A percentile compares a stretch with the other conserved stretches of the same genome.
These are phyloP conservation scores for Torymus auratus DNA, from an alignment of 2,888 invertebrate species.

Conservation along the genomic window DNA sequence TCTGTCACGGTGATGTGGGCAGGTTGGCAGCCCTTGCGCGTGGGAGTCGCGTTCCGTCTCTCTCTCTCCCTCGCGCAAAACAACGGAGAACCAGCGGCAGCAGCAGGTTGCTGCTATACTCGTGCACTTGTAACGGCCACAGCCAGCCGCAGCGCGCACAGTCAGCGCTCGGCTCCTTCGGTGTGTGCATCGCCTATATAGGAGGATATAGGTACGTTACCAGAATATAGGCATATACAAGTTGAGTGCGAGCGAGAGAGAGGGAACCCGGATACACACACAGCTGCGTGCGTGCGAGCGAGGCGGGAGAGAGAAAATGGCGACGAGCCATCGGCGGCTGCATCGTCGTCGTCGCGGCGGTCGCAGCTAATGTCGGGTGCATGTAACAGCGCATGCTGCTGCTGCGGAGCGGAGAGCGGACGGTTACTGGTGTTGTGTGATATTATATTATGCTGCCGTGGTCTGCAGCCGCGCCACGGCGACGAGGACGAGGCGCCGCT, in stretches of 20 bases:
- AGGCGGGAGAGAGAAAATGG: slow-evolving; percentile 63
- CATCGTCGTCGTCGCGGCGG: background rate
- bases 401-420: slow-evolving; percentile 47
- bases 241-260: background rate
- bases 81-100: too few relatives aligned
- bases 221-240: too few relatives aligned
- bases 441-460: background rate
- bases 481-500: slow-evolving; percentile 7
- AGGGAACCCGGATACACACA: background rate
- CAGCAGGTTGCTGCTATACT: too few relatives aligned
- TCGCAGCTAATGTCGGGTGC: background rate
- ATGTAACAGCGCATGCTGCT: background rate
- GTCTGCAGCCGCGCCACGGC: background rate
- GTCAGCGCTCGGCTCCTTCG: background rate
- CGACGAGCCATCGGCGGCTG: slow-evolving; percentile 59
- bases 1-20: background rate
- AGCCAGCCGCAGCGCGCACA: slow-evolving; percentile 1
- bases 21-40: slow-evolving; percentile 28
- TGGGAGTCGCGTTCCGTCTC: slow-evolving; percentile 1
- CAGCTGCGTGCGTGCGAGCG: slow-evolving; percentile 41
- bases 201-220: too few relatives aligned
- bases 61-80: background rate
- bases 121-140: background rate
- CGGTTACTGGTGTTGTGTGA: background rate
- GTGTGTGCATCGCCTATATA: too few relatives aligned